Conservation (phyloP, 2,113 vertebrate genomes). For the Archilochus colubris region DNA sequence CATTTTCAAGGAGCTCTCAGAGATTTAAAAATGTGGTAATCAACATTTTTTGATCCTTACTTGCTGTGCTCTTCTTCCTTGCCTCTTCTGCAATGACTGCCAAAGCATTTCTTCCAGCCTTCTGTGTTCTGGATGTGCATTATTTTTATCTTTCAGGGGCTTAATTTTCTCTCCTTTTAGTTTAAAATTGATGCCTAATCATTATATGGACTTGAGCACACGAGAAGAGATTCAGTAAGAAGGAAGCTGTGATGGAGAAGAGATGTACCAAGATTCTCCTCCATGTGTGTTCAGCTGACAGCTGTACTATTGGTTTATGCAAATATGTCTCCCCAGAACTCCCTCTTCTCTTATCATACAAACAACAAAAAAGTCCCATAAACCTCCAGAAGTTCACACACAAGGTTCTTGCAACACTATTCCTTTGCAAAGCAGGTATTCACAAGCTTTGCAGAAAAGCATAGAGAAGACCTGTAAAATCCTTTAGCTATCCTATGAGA, state of each 20-base stretch:
- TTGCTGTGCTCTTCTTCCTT: not conserved
- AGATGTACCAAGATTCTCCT: not conserved
- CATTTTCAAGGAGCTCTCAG: slow-evolving; percentile 34
- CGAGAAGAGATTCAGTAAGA: not conserved
- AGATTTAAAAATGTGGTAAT: slow-evolving; percentile 26
- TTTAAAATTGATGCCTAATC: slow-evolving; percentile 37
- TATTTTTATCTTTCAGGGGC: not conserved
- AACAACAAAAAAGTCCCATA: not conserved
- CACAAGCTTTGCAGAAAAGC: slow-evolving; percentile 5
- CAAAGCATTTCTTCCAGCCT: not conserved
- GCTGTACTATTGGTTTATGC: not conserved
- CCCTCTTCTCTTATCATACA: not conserved
- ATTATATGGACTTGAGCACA: not conserved
- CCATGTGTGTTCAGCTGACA: not conserved
- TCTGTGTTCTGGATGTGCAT: not conserved
- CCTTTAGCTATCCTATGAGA: slow-evolving; percentile 34
- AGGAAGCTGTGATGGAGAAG: not conserved
- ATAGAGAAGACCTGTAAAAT: slow-evolving; percentile 38
- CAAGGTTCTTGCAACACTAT: not conserved
- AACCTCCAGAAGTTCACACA: not conserved
- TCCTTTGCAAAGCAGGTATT: slow-evolving; percentile 31
- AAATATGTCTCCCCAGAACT: not conserved
- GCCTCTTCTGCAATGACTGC: not conserved
- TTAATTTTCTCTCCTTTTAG: slow-evolving; percentile 15
- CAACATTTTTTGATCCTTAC: slow-evolving; percentile 37